A percentile compares a stretch with the other conserved stretches of the same genome.
phyloP scores from a whole-genome alignment of 2,888 invertebrate species.

The Thalpophila matura region DNA sequence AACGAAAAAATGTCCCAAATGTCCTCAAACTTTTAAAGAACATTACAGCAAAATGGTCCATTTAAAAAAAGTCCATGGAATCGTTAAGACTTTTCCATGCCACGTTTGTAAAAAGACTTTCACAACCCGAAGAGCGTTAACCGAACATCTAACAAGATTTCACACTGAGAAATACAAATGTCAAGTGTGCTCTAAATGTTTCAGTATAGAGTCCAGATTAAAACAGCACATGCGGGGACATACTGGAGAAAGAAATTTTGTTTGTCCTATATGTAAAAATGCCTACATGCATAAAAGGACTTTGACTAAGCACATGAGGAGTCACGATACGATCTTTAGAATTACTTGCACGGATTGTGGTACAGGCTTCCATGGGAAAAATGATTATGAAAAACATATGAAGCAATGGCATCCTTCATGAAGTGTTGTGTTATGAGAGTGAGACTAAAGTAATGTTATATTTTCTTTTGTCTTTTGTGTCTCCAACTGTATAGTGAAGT shows the following conservation, averaged over 20 bases:
- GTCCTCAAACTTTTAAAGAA: constrained; percentile 73
- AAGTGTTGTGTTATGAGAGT: background rate
- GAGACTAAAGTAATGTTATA: background rate
- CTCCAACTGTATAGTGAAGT: too few species aligned
- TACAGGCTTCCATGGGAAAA: constrained; percentile 49
- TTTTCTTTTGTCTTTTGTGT: too few species aligned
- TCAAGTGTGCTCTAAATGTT: constrained; percentile 83
- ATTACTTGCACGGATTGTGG: constrained; percentile 68
- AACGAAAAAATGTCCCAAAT: constrained; percentile 72
- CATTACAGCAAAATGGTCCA: constrained; percentile 76
- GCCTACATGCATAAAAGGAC: constrained; percentile 82
- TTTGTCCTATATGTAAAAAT: constrained; percentile 82
- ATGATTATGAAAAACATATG: constrained; percentile 40
- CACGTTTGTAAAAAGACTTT: constrained; percentile 71
- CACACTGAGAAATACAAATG: constrained; percentile 86
- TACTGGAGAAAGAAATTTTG: constrained; percentile 80
- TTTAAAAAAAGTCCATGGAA: constrained; percentile 73
- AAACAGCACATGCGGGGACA: constrained; percentile 79
- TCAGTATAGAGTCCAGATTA: constrained; percentile 82
- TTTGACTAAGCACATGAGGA: constrained; percentile 82
- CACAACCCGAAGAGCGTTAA: constrained; percentile 69
- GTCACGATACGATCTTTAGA: constrained; percentile 69
- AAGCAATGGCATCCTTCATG: constrained; percentile 47
- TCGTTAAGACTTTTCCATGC: constrained; percentile 70
- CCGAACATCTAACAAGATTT: constrained; percentile 73